Evolutionary conservation across 2,113 vertebrate genomes (phyloP).

Genomic region (Silurus asotus): DNA sequence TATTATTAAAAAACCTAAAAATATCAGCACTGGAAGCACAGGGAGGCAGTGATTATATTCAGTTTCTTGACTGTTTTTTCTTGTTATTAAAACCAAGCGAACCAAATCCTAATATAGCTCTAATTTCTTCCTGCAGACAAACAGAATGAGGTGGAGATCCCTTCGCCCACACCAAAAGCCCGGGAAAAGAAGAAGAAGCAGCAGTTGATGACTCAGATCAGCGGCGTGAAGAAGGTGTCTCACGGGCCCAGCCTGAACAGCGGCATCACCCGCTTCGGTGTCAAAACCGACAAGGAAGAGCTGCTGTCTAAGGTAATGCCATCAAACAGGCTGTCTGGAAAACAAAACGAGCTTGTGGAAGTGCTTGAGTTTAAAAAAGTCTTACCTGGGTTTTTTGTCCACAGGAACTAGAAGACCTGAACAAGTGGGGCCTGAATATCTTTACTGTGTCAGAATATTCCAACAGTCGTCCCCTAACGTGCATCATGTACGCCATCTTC

Average conservation of each 20-base stretch:
- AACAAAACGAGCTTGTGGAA: too few species aligned
- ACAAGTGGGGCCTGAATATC: conserved; percentile 98
- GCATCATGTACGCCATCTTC: conserved; percentile 98
- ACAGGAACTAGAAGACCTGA: conserved; percentile 93
- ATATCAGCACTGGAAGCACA: background rate
- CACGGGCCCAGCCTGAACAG: conserved; percentile 90
- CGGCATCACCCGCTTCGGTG: conserved; percentile 91
- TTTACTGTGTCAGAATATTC: conserved; percentile 95
- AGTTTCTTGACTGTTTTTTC: background rate
- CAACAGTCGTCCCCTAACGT: conserved; percentile 89
- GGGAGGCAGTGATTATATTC: background rate
- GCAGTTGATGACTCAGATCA: conserved; percentile 98
- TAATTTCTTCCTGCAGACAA: conserved; percentile 78
- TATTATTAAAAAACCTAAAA: background rate
- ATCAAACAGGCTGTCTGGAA: background rate
- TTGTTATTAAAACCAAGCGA: background rate
- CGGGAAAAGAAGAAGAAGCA: conserved; percentile 97
- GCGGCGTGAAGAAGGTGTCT: conserved; percentile 93
- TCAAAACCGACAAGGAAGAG: conserved; percentile 95
- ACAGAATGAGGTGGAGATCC: conserved; percentile 98
- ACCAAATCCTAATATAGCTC: conserved; percentile 12
- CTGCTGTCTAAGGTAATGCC: conserved; percentile 83
- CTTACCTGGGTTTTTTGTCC: conserved; percentile 17
- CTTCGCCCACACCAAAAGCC: conserved; percentile 92
- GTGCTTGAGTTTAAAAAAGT: background rate